These are phyloP conservation scores for Volucella bombylans DNA, from an alignment of 2,888 invertebrate species.

Conservation along the genomic window DNA sequence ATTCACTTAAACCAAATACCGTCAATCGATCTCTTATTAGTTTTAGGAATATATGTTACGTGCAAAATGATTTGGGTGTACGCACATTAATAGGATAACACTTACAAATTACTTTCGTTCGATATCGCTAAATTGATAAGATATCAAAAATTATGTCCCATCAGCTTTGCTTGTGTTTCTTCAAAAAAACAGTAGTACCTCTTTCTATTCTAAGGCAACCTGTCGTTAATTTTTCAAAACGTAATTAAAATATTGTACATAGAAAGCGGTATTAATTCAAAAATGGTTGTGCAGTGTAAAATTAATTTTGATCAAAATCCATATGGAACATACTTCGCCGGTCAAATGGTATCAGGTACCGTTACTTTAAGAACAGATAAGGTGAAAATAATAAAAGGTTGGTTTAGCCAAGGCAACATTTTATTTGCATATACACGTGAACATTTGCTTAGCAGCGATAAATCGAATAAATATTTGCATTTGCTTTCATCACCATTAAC, in stretches of 20 bases:
- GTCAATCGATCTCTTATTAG: not conserved
- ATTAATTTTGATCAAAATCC: slow-evolving; percentile 81
- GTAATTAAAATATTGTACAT: too few species aligned
- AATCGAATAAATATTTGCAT: not conserved
- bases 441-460: not conserved
- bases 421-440: not conserved
- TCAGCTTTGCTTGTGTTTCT: slow-evolving; percentile 4
- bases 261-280: not conserved
- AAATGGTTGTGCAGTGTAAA: slow-evolving; percentile 80
- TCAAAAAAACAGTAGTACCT: not conserved
- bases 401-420: not conserved
- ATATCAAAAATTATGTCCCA: not conserved
- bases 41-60: not conserved
- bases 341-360: slow-evolving; percentile 78
- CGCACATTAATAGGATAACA: not conserved
- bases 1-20: not conserved
- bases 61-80: too few species aligned
- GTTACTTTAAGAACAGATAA: slow-evolving; percentile 76
- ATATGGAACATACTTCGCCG: slow-evolving; percentile 80
- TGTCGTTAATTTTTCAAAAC: too few species aligned
- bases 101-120: slow-evolving; percentile 3
- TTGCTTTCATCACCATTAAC: not conserved
- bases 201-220: too few species aligned
- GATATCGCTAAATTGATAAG: slow-evolving; percentile 20
- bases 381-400: slow-evolving; percentile 79